Percentiles rank a stretch among this genome's conserved stretches.
phyloP scores from a whole-genome alignment of 2,113 vertebrate species.

The Dascyllus trimaculatus region DNA sequence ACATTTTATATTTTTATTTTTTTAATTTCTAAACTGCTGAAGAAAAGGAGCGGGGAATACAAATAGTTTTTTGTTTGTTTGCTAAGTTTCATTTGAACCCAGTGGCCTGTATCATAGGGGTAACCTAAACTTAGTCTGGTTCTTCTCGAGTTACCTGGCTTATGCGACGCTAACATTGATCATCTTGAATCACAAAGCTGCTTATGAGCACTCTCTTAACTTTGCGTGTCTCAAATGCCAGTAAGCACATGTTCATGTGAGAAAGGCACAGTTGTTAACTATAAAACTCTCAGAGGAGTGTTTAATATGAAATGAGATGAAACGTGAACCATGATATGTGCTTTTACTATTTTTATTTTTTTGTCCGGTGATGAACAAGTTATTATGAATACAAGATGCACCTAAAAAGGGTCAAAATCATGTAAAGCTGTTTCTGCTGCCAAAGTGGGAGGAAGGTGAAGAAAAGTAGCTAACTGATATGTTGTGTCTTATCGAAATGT shows the following conservation, averaged over 20 bases:
- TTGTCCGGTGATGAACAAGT: not conserved
- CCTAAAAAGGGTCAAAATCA: not conserved
- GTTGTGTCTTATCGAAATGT: slow-evolving; percentile 1
- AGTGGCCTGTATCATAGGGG: not conserved
- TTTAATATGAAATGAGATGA: not conserved
- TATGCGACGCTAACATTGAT: not conserved
- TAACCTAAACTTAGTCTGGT: too few relatives aligned
- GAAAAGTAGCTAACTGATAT: not conserved
- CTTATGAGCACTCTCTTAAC: not conserved
- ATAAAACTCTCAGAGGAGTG: not conserved
- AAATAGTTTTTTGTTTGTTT: too few relatives aligned
- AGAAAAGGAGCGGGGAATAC: too few relatives aligned
- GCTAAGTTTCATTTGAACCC: too few relatives aligned
- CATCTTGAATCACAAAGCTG: not conserved
- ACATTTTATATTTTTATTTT: too few relatives aligned
- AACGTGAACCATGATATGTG: not conserved
- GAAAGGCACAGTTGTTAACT: not conserved
- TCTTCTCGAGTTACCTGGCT: not conserved
- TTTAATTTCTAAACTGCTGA: too few relatives aligned
- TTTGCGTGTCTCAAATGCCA: not conserved
- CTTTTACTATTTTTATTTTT: not conserved
- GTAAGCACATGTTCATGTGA: not conserved
- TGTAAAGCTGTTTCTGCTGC: not conserved
- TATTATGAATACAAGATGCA: not conserved
- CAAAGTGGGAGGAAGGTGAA: not conserved